Conservation (phyloP, 2,888 invertebrate genomes). For the Branchellion lobata region DNA sequence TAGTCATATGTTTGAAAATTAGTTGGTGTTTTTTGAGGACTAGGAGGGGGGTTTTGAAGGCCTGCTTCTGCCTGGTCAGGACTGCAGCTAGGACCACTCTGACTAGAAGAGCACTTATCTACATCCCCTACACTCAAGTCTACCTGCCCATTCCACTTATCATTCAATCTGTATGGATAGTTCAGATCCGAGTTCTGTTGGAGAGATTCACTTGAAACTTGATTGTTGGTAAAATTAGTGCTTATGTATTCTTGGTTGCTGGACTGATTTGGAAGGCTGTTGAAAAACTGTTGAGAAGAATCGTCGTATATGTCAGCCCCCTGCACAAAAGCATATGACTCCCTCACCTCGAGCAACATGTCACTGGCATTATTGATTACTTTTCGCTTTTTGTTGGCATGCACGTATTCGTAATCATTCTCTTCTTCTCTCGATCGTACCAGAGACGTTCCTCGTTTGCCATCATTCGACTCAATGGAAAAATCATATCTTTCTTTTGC, state of each 20-base stretch:
- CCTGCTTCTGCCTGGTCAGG: not conserved
- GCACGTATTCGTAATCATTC: not conserved
- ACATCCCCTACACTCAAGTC: not conserved
- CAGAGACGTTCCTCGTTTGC: not conserved
- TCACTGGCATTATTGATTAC: constrained; percentile 48
- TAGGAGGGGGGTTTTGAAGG: not conserved
- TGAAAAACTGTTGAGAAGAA: constrained; percentile 33
- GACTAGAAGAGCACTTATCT: not conserved
- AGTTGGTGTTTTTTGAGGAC: constrained; percentile 1
- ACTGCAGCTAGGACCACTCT: not conserved
- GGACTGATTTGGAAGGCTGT: not conserved
- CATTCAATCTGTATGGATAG: not conserved
- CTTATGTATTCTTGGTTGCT: not conserved
- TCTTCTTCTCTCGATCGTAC: constrained; percentile 17
- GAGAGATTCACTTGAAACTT: too few relatives aligned
- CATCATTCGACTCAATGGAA: constrained; percentile 52
- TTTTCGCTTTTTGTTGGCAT: constrained; percentile 47
- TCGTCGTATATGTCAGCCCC: constrained; percentile 48
- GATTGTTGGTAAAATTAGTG: too few relatives aligned
- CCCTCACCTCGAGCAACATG: constrained; percentile 49
- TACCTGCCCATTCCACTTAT: not conserved
- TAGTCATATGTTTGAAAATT: not conserved
- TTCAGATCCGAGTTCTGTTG: not conserved
- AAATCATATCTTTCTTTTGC: constrained; percentile 62
- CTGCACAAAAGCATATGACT: constrained; percentile 48